phyloP scores from a whole-genome alignment of 2,113 vertebrate genomes.

The Gasterosteus aculeatus region DNA sequence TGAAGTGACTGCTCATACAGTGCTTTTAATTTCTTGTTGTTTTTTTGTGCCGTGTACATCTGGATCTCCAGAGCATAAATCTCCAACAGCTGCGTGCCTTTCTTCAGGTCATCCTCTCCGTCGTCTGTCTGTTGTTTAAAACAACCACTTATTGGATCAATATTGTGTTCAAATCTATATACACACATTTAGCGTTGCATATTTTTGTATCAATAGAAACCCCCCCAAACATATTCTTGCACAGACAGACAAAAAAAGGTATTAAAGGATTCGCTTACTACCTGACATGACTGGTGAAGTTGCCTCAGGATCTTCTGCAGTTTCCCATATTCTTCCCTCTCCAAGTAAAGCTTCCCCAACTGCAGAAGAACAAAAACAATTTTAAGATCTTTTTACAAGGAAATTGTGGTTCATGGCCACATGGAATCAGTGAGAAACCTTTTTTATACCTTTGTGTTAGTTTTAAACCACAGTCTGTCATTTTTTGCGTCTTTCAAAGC shows the following conservation, averaged over 20 bases:
- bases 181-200: background rate
- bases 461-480: slow-evolving; percentile 99
- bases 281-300: slow-evolving; percentile 98
- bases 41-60: slow-evolving; percentile 99
- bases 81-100: slow-evolving; percentile 97
- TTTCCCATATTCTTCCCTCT: slow-evolving; percentile 97
- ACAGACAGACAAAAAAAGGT: background rate
- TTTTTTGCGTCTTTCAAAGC: slow-evolving; percentile 99
- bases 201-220: background rate
- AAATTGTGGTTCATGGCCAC: background rate
- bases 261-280: slow-evolving; percentile 63
- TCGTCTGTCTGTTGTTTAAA: slow-evolving; percentile 90
- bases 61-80: slow-evolving; percentile 99
- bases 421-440: background rate
- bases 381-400: background rate
- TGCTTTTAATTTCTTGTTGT: slow-evolving; percentile 99
- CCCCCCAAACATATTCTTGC: accelerated
- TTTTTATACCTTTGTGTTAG: slow-evolving; percentile 95
- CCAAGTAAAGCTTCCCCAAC: slow-evolving; percentile 98
- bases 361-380: slow-evolving; percentile 62
- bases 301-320: slow-evolving; percentile 98
- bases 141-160: background rate
- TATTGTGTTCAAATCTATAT: background rate
- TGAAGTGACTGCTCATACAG: slow-evolving; percentile 99
- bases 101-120: slow-evolving; percentile 98